These are phyloP conservation scores for Latrodectus hesperus DNA, from an alignment of 2,888 invertebrate genomes.

Conservation along the genomic window DNA sequence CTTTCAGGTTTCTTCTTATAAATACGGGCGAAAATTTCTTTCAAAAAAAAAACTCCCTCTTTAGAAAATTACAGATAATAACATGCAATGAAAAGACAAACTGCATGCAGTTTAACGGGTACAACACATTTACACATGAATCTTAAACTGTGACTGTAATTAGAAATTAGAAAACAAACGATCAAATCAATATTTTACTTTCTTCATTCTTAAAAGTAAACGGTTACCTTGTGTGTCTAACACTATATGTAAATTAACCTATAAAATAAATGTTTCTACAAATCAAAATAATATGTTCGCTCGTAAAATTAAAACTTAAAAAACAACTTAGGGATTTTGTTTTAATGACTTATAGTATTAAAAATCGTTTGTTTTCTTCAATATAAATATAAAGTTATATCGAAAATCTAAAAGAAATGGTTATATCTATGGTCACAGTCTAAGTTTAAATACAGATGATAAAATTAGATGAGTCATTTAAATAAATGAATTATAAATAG, in stretches of 20 bases:
- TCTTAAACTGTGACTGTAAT: slow-evolving; percentile 11
- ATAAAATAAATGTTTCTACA: too few relatives aligned
- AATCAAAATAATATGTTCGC: too few relatives aligned
- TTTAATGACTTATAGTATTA: too few relatives aligned
- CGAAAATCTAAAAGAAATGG: not conserved
- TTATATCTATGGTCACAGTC: slow-evolving; percentile 17
- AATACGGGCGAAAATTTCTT: not conserved
- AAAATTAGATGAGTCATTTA: slow-evolving; percentile 46
- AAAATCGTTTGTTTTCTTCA: not conserved
- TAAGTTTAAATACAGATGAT: slow-evolving; percentile 44
- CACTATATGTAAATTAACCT: too few relatives aligned
- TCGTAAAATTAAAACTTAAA: too few relatives aligned
- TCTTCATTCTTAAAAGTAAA: not conserved
- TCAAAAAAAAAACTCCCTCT: not conserved
- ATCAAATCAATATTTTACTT: not conserved
- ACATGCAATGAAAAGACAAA: not conserved
- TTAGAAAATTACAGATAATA: not conserved
- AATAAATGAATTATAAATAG: slow-evolving; percentile 58
- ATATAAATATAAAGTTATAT: not conserved
- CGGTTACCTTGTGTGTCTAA: too few relatives aligned
- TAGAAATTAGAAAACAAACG: not conserved
- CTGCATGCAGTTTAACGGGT: not conserved
- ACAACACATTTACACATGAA: slow-evolving; percentile 32
- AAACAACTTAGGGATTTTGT: too few relatives aligned
- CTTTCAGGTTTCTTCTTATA: not conserved